These are phyloP conservation scores for Turnix velox DNA, from an alignment of 2,113 vertebrate genomes.

Conservation along the genomic window DNA sequence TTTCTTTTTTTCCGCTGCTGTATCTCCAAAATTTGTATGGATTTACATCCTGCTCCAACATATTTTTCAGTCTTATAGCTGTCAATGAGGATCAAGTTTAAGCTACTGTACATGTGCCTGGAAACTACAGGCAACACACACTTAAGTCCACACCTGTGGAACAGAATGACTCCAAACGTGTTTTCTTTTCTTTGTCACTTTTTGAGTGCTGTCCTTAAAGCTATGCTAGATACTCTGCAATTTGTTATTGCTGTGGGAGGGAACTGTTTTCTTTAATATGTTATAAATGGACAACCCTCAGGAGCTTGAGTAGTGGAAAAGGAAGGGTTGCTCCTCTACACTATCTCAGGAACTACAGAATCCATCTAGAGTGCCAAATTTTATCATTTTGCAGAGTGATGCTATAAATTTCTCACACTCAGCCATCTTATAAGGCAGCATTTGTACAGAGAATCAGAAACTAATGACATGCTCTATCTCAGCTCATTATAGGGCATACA, in stretches of 20 bases:
- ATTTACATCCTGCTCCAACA: neutral
- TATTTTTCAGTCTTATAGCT: conserved; percentile 9
- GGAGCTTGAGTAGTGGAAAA: conserved; percentile 24
- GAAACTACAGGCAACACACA: neutral
- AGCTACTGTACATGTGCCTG: neutral
- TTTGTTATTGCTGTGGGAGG: conserved; percentile 29
- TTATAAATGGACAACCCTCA: neutral
- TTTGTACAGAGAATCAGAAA: neutral
- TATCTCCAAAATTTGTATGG: neutral
- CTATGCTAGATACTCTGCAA: neutral
- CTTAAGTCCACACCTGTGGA: neutral
- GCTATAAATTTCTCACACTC: conserved; percentile 24
- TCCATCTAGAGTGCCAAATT: neutral
- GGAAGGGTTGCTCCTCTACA: conserved; percentile 26
- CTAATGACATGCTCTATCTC: neutral
- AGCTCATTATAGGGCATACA: neutral
- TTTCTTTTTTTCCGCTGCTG: neutral
- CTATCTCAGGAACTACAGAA: conserved; percentile 26
- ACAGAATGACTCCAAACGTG: neutral
- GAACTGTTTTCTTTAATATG: neutral
- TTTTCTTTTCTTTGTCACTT: neutral
- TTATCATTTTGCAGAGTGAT: neutral
- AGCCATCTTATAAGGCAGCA: neutral
- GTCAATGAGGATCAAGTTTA: conserved; percentile 33
- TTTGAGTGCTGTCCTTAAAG: neutral